phyloP scores from a whole-genome alignment of 2,888 invertebrate species.

The Timandra comae region DNA sequence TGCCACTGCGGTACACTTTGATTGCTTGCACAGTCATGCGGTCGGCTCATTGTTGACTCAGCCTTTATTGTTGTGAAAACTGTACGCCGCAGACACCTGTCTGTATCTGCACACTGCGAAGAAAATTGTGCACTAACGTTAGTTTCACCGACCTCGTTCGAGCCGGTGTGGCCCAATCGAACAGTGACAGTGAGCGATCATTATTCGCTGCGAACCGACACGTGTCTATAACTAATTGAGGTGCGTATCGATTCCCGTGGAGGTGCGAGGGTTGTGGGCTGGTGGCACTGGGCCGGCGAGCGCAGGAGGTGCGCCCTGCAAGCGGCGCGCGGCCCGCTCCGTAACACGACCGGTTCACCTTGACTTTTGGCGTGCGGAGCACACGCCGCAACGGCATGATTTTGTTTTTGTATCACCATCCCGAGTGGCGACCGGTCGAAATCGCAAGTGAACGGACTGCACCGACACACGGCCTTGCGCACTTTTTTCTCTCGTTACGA shows the following conservation, averaged over 20 bases:
- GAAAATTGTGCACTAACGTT: slow-evolving; percentile 31
- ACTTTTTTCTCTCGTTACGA: slow-evolving; percentile 53
- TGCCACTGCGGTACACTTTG: slow-evolving; percentile 28
- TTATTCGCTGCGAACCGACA: slow-evolving; percentile 47
- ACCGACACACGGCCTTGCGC: slow-evolving; percentile 51
- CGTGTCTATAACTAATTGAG: slow-evolving; percentile 51
- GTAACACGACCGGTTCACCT: slow-evolving; percentile 52
- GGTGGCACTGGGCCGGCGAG: no score
- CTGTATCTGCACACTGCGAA: slow-evolving; percentile 23
- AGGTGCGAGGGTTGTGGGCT: background rate
- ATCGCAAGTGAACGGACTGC: slow-evolving; percentile 71
- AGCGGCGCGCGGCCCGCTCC: slow-evolving; percentile 1
- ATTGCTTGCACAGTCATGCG: slow-evolving; percentile 28
- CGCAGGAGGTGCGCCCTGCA: no score
- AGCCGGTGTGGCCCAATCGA: slow-evolving; percentile 31
- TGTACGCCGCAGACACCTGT: slow-evolving; percentile 30
- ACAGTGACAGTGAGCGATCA: slow-evolving; percentile 25
- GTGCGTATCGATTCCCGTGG: slow-evolving; percentile 17
- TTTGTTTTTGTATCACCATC: slow-evolving; percentile 40
- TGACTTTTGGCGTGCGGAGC: slow-evolving; percentile 56
- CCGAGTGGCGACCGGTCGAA: slow-evolving; percentile 44
- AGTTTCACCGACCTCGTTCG: slow-evolving; percentile 42
- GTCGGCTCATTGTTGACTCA: slow-evolving; percentile 36
- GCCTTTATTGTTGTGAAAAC: slow-evolving; percentile 40
- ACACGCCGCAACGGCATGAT: slow-evolving; percentile 21